Conservation (phyloP, 2,888 invertebrate species). For the Orthosia incerta region DNA sequence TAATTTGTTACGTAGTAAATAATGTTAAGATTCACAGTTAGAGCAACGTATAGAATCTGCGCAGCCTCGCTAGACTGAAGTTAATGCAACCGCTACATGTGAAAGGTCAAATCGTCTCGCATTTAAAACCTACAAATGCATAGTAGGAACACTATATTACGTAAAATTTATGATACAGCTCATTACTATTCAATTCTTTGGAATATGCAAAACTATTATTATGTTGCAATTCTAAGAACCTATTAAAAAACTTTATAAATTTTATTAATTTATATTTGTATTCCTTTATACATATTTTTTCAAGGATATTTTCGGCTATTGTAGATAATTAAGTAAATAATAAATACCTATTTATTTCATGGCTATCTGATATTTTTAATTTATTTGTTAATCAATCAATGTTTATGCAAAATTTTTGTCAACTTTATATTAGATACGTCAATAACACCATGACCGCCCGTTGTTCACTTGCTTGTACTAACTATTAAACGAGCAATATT, state of each 20-base stretch:
- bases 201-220: slow-evolving; percentile 14
- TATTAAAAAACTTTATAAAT: slow-evolving; percentile 3
- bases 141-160: slow-evolving; percentile 28
- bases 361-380: neutral
- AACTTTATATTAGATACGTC: too few relatives aligned
- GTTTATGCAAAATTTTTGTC: neutral
- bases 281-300: slow-evolving; percentile 6
- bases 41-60: neutral
- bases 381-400: neutral
- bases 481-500: too few relatives aligned
- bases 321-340: neutral
- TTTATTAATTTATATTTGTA: slow-evolving; percentile 7
- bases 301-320: slow-evolving; percentile 25
- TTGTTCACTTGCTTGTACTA: too few relatives aligned
- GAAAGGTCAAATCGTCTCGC: slow-evolving; percentile 62
- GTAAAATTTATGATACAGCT: slow-evolving; percentile 49
- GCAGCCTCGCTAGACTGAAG: neutral
- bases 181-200: slow-evolving; percentile 46
- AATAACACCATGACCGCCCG: too few relatives aligned
- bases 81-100: slow-evolving; percentile 37
- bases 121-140: slow-evolving; percentile 58
- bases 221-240: slow-evolving; percentile 32
- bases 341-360: too few relatives aligned
- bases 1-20: neutral
- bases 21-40: neutral